Evolutionary conservation across 2,888 invertebrate species (phyloP), one percentile per base, ranked within the genome.

Genomic region (Sesia apiformis): DNA sequence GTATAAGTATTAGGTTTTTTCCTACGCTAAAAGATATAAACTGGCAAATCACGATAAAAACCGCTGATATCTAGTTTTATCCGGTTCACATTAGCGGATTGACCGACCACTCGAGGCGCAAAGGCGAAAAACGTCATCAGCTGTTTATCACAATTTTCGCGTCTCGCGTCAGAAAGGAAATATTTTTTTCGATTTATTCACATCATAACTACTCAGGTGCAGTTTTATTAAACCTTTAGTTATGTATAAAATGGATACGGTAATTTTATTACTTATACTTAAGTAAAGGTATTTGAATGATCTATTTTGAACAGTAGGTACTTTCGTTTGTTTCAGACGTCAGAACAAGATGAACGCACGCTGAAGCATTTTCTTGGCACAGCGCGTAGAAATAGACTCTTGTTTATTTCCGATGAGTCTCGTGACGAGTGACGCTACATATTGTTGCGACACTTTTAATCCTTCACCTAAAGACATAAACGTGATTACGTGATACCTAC

Each of bases 381-480:
- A 63, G 57, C 56, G 43, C 56, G 58, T 59, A 61, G 63, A 63
- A 54, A 46, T 46, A 23, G 23, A 57, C 58, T 61, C 66, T 74
- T 82, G 77, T 81, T 81, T 85, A 84, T 84, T 84, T 84, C 78
- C 69, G 75, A 69, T 63, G 68, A 64, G 70, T 78, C 76, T 67
- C 72, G 74, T 81, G 72, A 72, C 63, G 60, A 56, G 6, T 5
- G 4, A 46, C 46, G n/a, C n/a, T 7, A 46, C 8, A 23, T 46
- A 8, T 23, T 46, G 23, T 1, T 23, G 23, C 23, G 23, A 23
- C 23, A 23, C 23, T 23, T 23, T 1, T 23, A 23, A 23, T 23
- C 23, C 23, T 23, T 23, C 23, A 23, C 23, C 23, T 23, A 23
- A 23, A 23, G 23, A 23, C 23, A 23, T 23, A 23, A 23, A 23